A percentile compares a stretch with the other conserved stretches of the same genome.
These are phyloP conservation scores for Pseudocheirus occidentalis DNA, from an alignment of 2,797 vertebrate genomes.

Conservation along the genomic window DNA sequence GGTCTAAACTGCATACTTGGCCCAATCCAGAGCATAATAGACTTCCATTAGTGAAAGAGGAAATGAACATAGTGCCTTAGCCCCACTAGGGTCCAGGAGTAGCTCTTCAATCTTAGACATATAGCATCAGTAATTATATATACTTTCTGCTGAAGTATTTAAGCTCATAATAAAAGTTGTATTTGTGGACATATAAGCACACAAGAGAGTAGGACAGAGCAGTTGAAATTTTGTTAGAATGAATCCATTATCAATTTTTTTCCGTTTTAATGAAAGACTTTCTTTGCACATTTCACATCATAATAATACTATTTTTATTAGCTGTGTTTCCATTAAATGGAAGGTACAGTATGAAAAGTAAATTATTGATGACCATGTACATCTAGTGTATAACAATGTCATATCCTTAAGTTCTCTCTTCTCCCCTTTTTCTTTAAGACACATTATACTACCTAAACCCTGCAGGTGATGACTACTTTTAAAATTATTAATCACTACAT, in stretches of 20 bases:
- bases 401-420: neutral
- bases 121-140: neutral
- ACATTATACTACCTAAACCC: neutral
- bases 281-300: neutral
- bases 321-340: neutral
- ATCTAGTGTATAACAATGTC: neutral
- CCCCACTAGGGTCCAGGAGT: neutral
- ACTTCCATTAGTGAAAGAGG: neutral
- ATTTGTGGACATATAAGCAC: neutral
- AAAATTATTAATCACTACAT: constrained; percentile 23
- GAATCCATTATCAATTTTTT: neutral
- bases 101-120: neutral
- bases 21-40: neutral
- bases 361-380: neutral
- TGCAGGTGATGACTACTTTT: constrained; percentile 21
- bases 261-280: neutral
- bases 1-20: neutral
- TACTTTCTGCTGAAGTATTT: neutral
- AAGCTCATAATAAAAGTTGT: neutral
- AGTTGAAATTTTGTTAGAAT: neutral
- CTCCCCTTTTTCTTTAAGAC: neutral
- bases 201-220: neutral
- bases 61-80: neutral
- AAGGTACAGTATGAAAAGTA: constrained; percentile 30
- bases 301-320: neutral